Evolutionary conservation across 2,113 vertebrate species (phyloP), one percentile per base, ranked within the genome.

Genomic region (Mugil cephalus): DNA sequence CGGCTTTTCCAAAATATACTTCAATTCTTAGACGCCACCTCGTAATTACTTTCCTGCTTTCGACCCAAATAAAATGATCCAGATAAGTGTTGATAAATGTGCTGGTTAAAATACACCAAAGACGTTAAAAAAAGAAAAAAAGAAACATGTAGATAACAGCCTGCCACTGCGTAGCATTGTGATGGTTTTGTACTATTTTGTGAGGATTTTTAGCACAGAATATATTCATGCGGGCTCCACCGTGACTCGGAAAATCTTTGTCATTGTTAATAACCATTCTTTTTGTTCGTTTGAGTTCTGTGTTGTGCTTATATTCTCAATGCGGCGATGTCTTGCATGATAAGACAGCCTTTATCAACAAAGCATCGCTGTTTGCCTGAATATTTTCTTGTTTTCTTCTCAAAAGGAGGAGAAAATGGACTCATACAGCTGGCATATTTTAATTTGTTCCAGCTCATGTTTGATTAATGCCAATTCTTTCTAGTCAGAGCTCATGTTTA

Each of bases 401-500:
- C 55, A 81, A 88, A 82, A 59, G 48, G 39, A 40, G 21, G 56
- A 70, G 53, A 85, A 86, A 86, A 86, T 79, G 54, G 69, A 78
- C 75, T 83, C 79, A 47, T 83, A 75, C 86, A 85, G 86, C 82
- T 86, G 86, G 80, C 75, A 72, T 84, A 86, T 82, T 90, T 87
- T 90, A 91, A 88, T 91, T 91, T 88, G 81, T 85, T 88, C 81
- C 46, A 50, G 81, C 78, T 89, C 87, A 88, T 88, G 87, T 88
- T 89, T 91, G 83, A 89, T 90, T 89, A 89, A 91, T 88, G 82
- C 65, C 83, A 79, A 58, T 91, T 92, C 79, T 79, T 87, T 68
- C 67, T 61, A 61, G 79, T 84, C 78, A 61, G 77, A 63, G 62
- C 84, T 80, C 80, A 79, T 89, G 83, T 79, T 84, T 89, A 89